These are phyloP conservation scores for Phasia obesa DNA, from an alignment of 2,888 invertebrate genomes.

Conservation along the genomic window DNA sequence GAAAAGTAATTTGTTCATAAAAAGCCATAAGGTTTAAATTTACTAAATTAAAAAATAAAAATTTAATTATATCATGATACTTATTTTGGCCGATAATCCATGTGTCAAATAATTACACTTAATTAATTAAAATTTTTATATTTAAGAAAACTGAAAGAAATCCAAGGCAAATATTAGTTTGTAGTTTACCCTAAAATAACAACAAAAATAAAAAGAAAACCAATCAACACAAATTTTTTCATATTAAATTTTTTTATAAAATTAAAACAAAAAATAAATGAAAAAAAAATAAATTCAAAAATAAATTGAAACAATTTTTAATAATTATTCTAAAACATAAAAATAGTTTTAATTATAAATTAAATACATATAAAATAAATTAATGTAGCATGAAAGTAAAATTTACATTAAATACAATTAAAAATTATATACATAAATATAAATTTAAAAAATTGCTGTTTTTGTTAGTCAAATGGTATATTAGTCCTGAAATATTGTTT, in stretches of 20 bases:
- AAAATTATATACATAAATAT: slow-evolving; percentile 9
- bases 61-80: not conserved
- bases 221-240: slow-evolving; percentile 57
- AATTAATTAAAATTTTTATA: slow-evolving; percentile 7
- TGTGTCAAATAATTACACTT: slow-evolving; percentile 50
- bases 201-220: slow-evolving; percentile 19
- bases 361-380: slow-evolving; percentile 13
- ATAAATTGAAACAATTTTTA: slow-evolving; percentile 49
- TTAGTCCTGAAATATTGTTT: too few relatives aligned
- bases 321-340: slow-evolving; percentile 54
- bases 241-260: slow-evolving; percentile 60
- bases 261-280: slow-evolving; percentile 17
- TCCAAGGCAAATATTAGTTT: slow-evolving; percentile 64
- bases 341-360: slow-evolving; percentile 47
- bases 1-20: slow-evolving; percentile 3
- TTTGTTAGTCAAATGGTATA: not conserved
- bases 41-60: slow-evolving; percentile 2
- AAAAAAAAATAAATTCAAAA: slow-evolving; percentile 24
- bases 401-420: slow-evolving; percentile 43
- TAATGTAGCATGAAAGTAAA: slow-evolving; percentile 46
- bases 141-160: slow-evolving; percentile 11
- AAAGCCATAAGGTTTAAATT: slow-evolving; percentile 6
- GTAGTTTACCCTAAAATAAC: slow-evolving; percentile 57
- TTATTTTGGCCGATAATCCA: slow-evolving; percentile 6
- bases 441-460: not conserved